These are phyloP conservation scores for Rhinoraja longicauda DNA, from an alignment of 2,797 vertebrate species.

Conservation along the genomic window DNA sequence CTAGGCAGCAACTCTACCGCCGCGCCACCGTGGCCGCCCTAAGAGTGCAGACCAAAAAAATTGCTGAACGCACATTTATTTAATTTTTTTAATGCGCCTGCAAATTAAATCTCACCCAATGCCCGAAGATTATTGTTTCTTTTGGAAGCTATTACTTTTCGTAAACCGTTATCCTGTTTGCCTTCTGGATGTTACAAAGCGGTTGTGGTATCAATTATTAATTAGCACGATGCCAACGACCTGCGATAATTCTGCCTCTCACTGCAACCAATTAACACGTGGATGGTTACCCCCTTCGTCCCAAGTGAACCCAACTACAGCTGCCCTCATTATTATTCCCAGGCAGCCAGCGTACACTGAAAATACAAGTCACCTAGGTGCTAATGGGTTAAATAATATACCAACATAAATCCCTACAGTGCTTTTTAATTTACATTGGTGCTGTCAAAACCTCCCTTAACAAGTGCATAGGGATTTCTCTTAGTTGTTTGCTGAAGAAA, in stretches of 20 bases:
- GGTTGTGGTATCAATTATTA: constrained; percentile 21
- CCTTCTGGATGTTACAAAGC: not conserved
- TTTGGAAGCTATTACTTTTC: not conserved
- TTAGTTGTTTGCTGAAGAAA: constrained; percentile 13
- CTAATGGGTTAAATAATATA: constrained; percentile 39
- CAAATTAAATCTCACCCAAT: not conserved
- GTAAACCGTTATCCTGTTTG: not conserved
- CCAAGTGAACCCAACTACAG: not conserved
- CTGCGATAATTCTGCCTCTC: constrained; percentile 16
- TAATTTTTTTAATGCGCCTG: no score
- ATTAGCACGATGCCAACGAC: not conserved
- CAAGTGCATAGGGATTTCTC: constrained; percentile 35
- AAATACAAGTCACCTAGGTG: constrained; percentile 21
- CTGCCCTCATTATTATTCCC: constrained; percentile 29
- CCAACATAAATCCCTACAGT: constrained; percentile 37
- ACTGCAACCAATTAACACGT: constrained; percentile 29
- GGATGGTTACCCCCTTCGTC: not conserved
- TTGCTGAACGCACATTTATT: no score
- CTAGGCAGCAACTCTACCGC: no score
- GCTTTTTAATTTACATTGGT: constrained; percentile 22
- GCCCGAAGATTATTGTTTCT: not conserved
- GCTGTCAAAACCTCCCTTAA: constrained; percentile 38
- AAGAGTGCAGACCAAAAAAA: not conserved
- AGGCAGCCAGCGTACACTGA: not conserved
- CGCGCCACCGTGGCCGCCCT: no score